Evolutionary conservation across 2,888 invertebrate genomes (phyloP), one percentile per base, ranked within the genome.

Genomic region (Ophion ventricosus): DNA sequence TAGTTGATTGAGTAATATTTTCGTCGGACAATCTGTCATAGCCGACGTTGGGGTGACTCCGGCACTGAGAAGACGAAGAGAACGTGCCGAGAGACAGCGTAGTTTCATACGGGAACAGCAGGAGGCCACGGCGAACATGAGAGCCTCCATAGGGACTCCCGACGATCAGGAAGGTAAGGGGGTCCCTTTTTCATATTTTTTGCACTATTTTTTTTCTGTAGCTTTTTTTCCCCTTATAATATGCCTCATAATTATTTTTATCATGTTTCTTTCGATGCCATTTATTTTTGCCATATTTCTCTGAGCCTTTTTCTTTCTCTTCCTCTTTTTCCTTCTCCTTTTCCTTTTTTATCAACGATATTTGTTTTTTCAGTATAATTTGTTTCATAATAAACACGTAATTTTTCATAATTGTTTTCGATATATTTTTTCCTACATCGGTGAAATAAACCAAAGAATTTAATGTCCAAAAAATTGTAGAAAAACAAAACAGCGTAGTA

Each of bases 91-190:
- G 88, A 95, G 98, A 85, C 98, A 98, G 91, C 96, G 97, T 78
- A 97, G 96, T 91, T 97, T 97, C 90, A 96, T 97, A 90, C 95
- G 96, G 90, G 97, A 98, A 90, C 98, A 97, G 91, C 95, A 97
- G 91, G 97, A 97, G 93, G 95, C 95, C 83, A 94, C 94, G 75
- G 94, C 94, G 86, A 93, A 94, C 85, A 93, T 94, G 90, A 93
- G 94, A 88, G 94, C 93, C 73, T 93, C 93, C 63, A 88, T 91
- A 85, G 90, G 91, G 69, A 91, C 92, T 82, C 87, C 91, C 90
- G 90, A 92, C 87, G 90, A 92, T 86, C 91, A 92, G 82, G 91
- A 93, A 89, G 91, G 93, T 93, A 81, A 91, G 91, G 82, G 84
- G 80, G 85, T 82, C 70, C 73, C 73, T 63, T 14, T 40, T 76